Percentiles rank a stretch among this genome's conserved stretches.
phyloP scores from a whole-genome alignment of 2,797 vertebrate species.

The Sternotherus odoratus region DNA sequence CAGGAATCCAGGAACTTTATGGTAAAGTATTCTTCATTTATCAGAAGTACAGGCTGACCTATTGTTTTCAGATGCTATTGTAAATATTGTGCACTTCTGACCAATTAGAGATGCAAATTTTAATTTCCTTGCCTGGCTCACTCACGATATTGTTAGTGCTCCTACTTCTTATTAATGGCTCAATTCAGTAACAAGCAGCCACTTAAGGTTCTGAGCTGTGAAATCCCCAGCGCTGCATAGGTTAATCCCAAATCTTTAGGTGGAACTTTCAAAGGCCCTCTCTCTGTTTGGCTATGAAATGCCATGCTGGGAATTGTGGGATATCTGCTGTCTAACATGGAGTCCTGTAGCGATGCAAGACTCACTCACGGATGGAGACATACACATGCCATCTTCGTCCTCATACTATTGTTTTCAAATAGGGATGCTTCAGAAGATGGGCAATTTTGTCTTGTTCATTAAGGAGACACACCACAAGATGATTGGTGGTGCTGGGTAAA shows the following conservation, averaged over 20 bases:
- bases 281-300: background rate
- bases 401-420: background rate
- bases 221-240: background rate
- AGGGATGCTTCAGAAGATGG: background rate
- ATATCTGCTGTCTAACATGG: background rate
- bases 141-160: background rate
- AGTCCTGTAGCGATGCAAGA: background rate
- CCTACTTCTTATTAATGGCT: background rate
- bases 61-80: background rate
- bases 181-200: background rate
- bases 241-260: background rate
- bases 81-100: background rate
- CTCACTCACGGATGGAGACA: background rate
- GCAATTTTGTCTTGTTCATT: background rate
- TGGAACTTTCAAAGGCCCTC: background rate
- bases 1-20: constrained; percentile 96
- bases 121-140: background rate
- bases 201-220: background rate
- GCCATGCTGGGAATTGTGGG: background rate
- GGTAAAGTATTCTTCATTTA: constrained; percentile 79
- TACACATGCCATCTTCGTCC: background rate
- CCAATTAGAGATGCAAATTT: background rate
- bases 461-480: background rate
- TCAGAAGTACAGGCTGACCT: background rate
- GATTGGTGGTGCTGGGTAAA: background rate